These are phyloP conservation scores for Gallinago stenura DNA, from an alignment of 2,797 vertebrate genomes.

Conservation along the genomic window DNA sequence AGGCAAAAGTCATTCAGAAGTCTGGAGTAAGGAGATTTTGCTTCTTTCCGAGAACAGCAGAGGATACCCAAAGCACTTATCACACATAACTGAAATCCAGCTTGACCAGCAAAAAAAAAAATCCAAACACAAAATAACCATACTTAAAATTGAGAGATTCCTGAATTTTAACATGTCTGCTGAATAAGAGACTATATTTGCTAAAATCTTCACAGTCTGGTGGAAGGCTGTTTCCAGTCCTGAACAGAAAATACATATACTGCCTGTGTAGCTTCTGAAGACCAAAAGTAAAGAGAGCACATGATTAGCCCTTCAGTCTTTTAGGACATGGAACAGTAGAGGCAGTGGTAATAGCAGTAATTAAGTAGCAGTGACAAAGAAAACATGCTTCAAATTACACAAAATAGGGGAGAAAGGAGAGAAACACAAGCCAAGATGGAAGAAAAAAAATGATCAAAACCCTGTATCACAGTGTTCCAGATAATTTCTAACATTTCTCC, in stretches of 20 bases:
- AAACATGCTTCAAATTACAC: background rate
- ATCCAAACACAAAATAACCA: background rate
- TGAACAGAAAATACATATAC: background rate
- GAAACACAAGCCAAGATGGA: background rate
- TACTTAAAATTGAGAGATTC: background rate
- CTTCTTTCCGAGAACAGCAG: background rate
- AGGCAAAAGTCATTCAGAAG: background rate
- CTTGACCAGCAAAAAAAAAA: background rate
- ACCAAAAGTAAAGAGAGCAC: background rate
- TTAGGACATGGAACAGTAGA: background rate
- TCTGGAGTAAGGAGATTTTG: background rate
- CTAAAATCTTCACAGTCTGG: background rate
- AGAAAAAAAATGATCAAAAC: background rate
- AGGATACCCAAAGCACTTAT: background rate
- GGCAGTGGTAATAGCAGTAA: background rate
- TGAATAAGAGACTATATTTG: background rate
- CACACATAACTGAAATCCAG: background rate
- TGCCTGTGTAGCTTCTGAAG: background rate
- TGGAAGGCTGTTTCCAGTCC: background rate
- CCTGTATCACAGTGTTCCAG: background rate
- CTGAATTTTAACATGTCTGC: background rate
- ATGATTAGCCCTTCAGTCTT: background rate
- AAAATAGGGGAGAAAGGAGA: background rate
- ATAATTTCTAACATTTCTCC: background rate
- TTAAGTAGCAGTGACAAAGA: background rate